A percentile compares a stretch with the other conserved stretches of the same genome.
Evolutionary conservation across 2,113 vertebrate genomes (phyloP).

Genomic region (Verasper variegatus): DNA sequence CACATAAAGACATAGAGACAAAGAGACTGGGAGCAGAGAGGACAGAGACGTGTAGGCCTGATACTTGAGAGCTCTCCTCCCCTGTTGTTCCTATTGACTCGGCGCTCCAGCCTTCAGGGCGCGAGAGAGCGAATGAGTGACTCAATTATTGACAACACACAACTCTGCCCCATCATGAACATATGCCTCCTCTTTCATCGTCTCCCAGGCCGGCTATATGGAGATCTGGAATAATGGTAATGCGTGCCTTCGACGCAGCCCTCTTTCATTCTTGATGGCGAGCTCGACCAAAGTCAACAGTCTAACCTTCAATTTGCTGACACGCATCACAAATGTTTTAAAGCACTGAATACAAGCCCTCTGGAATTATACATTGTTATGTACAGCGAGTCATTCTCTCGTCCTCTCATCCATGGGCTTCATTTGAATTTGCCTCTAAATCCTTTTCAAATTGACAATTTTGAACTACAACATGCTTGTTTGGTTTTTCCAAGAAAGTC

Average conservation of each 20-base stretch:
- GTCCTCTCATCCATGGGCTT: constrained; percentile 8
- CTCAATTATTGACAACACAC: constrained; percentile 70
- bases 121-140: constrained; percentile 52
- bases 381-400: neutral
- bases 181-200: constrained; percentile 60
- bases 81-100: constrained; percentile 53
- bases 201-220: constrained; percentile 17
- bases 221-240: constrained; percentile 28
- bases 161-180: constrained; percentile 47
- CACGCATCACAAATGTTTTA: neutral
- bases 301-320: constrained; percentile 14
- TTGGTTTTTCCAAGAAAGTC: neutral
- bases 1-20: constrained; percentile 9
- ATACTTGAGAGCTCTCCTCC: constrained; percentile 42
- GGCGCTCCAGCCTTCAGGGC: constrained; percentile 47
- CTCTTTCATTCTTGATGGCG: neutral
- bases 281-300: neutral
- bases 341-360: neutral
- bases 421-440: neutral
- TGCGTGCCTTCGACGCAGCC: neutral
- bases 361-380: neutral
- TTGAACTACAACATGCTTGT: constrained; percentile 1
- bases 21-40: constrained; percentile 1
- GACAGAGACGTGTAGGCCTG: constrained; percentile 12
- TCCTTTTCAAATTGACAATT: constrained; percentile 27